A percentile compares a stretch with the other conserved stretches of the same genome.
These are phyloP conservation scores for Nesometra sesokonis DNA, from an alignment of 35 echinoderm and acorn worm genomes.

Conservation along the genomic window DNA sequence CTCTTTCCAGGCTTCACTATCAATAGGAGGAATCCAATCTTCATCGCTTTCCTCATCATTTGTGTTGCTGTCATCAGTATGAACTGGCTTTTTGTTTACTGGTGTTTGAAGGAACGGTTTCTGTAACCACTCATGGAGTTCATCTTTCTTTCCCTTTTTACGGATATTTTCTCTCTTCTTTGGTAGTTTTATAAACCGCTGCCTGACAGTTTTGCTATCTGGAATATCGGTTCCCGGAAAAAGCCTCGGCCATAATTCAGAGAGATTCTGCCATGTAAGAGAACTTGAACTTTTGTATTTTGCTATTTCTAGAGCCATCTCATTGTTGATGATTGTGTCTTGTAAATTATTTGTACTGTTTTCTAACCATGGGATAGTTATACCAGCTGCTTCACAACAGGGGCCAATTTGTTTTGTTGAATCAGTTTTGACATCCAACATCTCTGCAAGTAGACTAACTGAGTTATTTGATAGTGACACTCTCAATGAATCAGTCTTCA, in stretches of 20 bases:
- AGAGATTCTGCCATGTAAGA: slow-evolving; percentile 17
- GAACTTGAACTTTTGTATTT: too few species aligned
- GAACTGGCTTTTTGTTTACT: background rate
- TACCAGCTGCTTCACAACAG: too few species aligned
- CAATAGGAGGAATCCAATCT: background rate
- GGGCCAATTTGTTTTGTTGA: too few species aligned
- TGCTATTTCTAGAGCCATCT: too few species aligned
- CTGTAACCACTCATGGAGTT: background rate
- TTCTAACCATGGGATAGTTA: too few species aligned
- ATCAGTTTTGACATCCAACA: too few species aligned
- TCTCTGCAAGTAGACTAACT: too few species aligned
- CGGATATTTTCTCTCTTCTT: background rate
- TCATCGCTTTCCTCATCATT: background rate
- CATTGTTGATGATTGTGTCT: too few species aligned
- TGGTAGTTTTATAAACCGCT: background rate
- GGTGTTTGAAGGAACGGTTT: background rate
- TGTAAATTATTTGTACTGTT: too few species aligned
- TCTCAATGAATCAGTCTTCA: too few species aligned
- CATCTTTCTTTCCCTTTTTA: slow-evolving; percentile 1
- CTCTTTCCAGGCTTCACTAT: background rate
- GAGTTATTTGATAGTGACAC: too few species aligned
- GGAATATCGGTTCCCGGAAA: background rate
- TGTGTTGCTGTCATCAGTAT: background rate
- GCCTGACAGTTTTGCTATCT: background rate
- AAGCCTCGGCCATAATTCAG: slow-evolving; percentile 24